Evolutionary conservation across 2,888 invertebrate species (phyloP), one percentile per base, ranked within the genome.

Genomic region (Rutpela maculata): DNA sequence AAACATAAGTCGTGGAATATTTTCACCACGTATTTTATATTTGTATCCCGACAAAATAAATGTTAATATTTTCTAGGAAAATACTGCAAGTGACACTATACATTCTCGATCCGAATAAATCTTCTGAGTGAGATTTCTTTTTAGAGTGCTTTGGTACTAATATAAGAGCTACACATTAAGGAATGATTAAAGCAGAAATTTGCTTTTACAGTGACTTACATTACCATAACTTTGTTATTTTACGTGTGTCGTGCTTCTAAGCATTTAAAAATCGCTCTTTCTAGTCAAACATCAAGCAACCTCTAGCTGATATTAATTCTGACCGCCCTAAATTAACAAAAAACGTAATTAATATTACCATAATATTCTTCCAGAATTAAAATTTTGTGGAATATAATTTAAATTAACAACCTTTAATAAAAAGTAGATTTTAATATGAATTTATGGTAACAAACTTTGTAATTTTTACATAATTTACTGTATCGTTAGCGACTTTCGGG

Each of bases 141-240:
- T 50, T 4, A n/a, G 50, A 50, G 50, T 50, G 50, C 50, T 50
- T 50, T n/a, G 4, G n/a, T n/a, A 50, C 50, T 50, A 50, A 50
- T 50, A 50, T 4, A 50, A 50, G n/a, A 17, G 50, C 50, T 4
- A 50, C 15, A 50, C 50, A n/a, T 50, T 50, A 31, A 22, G 38
- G 19, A 38, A 38, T 43, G 65, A 65, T 65, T 65, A 65, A 65
- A 43, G 22, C 38, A 43, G 65, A 65, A 62, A 65, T 65, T 65
- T 43, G 65, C 43, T 43, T 65, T 26, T n/a, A 50, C 38, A 43
- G 65, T 18, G 65, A 18, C 18, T 43, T 43, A 19, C 22, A 73
- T 73, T 73, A 73, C 50, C 73, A 73, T 73, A 65, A 73, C 50
- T 5, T 31, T 63, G 56, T 73, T 73, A 56, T 73, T 73, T 63